Conservation (phyloP, 2,797 vertebrate species). For the Buphagus erythrorhynchus region DNA sequence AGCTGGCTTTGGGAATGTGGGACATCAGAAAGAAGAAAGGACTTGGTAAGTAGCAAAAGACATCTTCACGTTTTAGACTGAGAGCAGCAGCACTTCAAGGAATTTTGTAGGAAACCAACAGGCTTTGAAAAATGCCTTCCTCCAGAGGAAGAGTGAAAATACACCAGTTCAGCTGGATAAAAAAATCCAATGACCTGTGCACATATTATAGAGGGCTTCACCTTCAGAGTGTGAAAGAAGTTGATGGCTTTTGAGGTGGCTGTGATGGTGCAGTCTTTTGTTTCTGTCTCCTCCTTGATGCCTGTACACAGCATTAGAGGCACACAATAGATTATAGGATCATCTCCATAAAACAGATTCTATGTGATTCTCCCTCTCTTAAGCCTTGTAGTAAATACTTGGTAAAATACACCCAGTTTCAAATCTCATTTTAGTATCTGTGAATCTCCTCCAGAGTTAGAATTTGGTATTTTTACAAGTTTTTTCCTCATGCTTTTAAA, state of each 20-base stretch:
- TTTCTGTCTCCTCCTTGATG: not conserved
- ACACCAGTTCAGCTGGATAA: not conserved
- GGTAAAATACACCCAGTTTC: not conserved
- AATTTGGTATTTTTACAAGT: not conserved
- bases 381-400: not conserved
- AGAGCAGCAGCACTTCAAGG: not conserved
- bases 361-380: not conserved
- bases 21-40: not conserved
- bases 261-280: not conserved
- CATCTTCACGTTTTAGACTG: not conserved
- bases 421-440: not conserved
- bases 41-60: not conserved
- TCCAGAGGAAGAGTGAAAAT: not conserved
- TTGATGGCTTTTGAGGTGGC: not conserved
- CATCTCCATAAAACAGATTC: not conserved
- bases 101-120: not conserved
- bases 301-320: not conserved
- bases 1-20: not conserved
- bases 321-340: not conserved
- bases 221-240: not conserved
- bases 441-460: not conserved
- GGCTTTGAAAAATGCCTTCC: not conserved
- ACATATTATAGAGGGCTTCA: rapidly evolving
- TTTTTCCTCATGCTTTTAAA: not conserved
- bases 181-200: not conserved